Base-by-base conservation (phyloP, 2,888 invertebrate species). In the Arge pagana region DNA sequence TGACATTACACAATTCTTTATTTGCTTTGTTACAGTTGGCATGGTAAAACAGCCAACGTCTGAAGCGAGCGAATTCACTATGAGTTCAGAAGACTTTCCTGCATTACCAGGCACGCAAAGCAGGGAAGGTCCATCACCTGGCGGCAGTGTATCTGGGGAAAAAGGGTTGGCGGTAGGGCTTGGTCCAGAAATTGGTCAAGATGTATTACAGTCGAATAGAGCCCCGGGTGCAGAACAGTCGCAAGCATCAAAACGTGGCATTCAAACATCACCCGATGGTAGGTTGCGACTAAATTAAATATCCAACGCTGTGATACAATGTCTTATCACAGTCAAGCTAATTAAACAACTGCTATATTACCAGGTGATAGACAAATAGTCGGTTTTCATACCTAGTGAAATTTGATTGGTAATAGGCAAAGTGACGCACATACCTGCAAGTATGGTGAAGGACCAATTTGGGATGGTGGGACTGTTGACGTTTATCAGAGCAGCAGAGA, bases 401-500 rank as follows among this genome's bases (percentile, higher is more conserved):
- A n/a, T n/a, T n/a, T n/a, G n/a, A n/a, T n/a, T n/a, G n/a, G n/a
- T n/a, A n/a, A 37, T 76, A 94, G 94, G 95, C 68, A 91, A 93
- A 82, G 96, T 99, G 71, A 93, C 96, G 77, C 96, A 97, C 81
- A 98, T 99, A 82, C 99, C 99, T 58, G 87, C 89, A 64, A 93
- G 93, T 74, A 99, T 99, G 98, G 94, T 99, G 62, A 93, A 91
- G 68, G 99, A 99, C 81, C 99, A 99, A 82, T 99, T 96, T 79
- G 99, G 99, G 67, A 98, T 99, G 83, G 96, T 98, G 63, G 99
- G 99, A 40, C 84, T 99, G 66, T 82, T 99, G 78, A 96, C 98
- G 64, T 98, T 98, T 80, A 96, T 99, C 67, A 85, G 97, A 74
- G 96, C 96, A 60, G 96, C 97, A 57, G 98, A 99, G 80, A 91